Percentiles rank a stretch among this genome's conserved stretches.
Evolutionary conservation across 2,113 vertebrate genomes (phyloP).

Genomic region (Malurus melanocephalus): DNA sequence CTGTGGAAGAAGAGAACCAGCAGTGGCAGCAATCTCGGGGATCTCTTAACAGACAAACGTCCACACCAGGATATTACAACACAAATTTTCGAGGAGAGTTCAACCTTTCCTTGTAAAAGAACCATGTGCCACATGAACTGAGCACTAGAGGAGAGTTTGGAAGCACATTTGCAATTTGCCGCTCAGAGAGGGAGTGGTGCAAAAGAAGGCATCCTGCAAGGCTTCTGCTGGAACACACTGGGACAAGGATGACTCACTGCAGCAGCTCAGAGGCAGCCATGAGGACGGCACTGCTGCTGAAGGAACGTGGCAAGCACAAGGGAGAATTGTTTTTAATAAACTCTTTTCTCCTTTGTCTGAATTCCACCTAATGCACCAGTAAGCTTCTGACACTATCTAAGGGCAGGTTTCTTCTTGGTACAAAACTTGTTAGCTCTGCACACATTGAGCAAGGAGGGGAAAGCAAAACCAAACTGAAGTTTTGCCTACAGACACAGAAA

Average conservation of each 20-base stretch:
- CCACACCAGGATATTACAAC: neutral
- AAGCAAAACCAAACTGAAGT: neutral
- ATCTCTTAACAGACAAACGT: neutral
- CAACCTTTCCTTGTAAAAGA: fast-evolving
- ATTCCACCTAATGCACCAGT: neutral
- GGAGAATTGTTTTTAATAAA: neutral
- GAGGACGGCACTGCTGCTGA: neutral
- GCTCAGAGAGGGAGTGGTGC: fast-evolving
- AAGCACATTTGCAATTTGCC: fast-evolving
- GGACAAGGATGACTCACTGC: neutral
- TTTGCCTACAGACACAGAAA: neutral
- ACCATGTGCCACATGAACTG: fast-evolving
- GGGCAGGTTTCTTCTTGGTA: neutral
- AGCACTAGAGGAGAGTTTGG: neutral
- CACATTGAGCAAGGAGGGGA: neutral
- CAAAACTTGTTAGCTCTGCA: neutral
- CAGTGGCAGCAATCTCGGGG: neutral
- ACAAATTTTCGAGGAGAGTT: neutral
- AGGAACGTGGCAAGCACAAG: fast-evolving
- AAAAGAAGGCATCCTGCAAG: fast-evolving
- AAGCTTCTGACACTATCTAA: neutral
- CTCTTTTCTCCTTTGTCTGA: neutral
- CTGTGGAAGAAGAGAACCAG: neutral
- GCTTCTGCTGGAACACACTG: fast-evolving
- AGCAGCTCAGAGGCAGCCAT: fast-evolving